Base-by-base conservation (phyloP, 2,797 vertebrate species). In the Poliocrania exsul region DNA sequence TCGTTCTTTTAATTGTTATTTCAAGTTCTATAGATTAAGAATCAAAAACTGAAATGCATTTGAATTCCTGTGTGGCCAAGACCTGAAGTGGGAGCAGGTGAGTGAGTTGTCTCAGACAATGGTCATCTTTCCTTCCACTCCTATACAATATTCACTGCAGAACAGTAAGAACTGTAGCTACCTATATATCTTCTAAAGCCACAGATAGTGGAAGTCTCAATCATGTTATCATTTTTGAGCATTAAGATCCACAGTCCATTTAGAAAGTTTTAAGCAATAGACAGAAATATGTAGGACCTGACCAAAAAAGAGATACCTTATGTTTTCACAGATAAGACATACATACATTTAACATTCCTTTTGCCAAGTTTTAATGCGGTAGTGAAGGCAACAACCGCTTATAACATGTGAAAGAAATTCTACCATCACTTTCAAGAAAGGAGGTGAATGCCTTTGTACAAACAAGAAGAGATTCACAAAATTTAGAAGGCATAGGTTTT, bases 341-440 rank as follows among this genome's bases (percentile, higher is more conserved):
- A 47, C 69, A 35, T 14, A 69, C 2, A 3, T 69, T 38, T 50
- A 81, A 26, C 47, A 26, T 60, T 80, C 65, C 49, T 93, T 82
- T 66, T 58, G 4, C 42, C n/a, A 47, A 60, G 19, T 61, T 42
- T 88, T 61, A 65, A 67, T 0, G 0, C 5, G 40, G 5, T 17
- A 78, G 29, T 33, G 17, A 92, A 88, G 70, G 35, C 66, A 81
- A 74, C 46, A 90, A 57, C 31, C 31, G 56, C 42, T 61, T 57
- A 47, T 0, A 70, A 72, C 1, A 3, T 21, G 28, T 79, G 13
- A 54, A 90, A 81, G 28, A 86, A 72, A 74, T 51, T 71, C 47
- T 28, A 69, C 47, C 8, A 46, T 31, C 1, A 3, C 13, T 62
- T 46, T 51, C 58, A 42, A 33, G 11, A 56, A 84, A 40, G 16